These are phyloP conservation scores for Brassicogethes aeneus DNA, from an alignment of 2,888 invertebrate genomes.

Conservation along the genomic window DNA sequence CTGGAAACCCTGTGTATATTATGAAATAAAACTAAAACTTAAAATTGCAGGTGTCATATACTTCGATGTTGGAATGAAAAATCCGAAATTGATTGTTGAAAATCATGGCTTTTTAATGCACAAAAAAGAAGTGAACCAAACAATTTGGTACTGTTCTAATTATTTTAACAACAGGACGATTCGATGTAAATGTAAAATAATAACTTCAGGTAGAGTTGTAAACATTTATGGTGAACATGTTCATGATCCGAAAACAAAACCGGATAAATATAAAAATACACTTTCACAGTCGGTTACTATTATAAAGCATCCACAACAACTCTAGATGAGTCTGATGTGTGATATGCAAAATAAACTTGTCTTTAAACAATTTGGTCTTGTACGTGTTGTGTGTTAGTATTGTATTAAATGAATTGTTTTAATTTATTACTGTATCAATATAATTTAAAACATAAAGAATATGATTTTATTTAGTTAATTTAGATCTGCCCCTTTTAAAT, in stretches of 20 bases:
- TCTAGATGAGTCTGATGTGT: too few relatives aligned
- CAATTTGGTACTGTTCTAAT: constrained; percentile 23
- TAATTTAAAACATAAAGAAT: too few relatives aligned
- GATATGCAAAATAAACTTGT: too few relatives aligned
- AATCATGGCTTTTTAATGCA: constrained; percentile 20
- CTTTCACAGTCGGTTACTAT: constrained; percentile 19
- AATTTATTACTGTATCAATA: too few relatives aligned
- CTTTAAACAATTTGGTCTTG: too few relatives aligned
- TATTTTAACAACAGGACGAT: constrained; percentile 22
- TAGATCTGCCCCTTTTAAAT: too few relatives aligned
- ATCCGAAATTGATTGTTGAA: constrained; percentile 26
- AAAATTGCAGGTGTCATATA: constrained; percentile 22
- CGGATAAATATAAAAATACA: constrained; percentile 19
- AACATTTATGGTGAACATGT: constrained; percentile 17
- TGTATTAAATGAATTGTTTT: too few relatives aligned
- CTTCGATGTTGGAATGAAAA: constrained; percentile 25
- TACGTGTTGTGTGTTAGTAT: too few relatives aligned
- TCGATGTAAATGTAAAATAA: constrained; percentile 22
- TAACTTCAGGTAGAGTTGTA: constrained; percentile 21
- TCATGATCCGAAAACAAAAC: constrained; percentile 16
- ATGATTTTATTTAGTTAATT: too few relatives aligned
- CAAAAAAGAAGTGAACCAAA: constrained; percentile 18
- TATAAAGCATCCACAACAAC: constrained; percentile 10
- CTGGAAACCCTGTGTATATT: too few relatives aligned
- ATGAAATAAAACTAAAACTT: too few relatives aligned